Base-by-base conservation (phyloP, 2,113 vertebrate genomes). In the Trochalopteron elliotii region DNA sequence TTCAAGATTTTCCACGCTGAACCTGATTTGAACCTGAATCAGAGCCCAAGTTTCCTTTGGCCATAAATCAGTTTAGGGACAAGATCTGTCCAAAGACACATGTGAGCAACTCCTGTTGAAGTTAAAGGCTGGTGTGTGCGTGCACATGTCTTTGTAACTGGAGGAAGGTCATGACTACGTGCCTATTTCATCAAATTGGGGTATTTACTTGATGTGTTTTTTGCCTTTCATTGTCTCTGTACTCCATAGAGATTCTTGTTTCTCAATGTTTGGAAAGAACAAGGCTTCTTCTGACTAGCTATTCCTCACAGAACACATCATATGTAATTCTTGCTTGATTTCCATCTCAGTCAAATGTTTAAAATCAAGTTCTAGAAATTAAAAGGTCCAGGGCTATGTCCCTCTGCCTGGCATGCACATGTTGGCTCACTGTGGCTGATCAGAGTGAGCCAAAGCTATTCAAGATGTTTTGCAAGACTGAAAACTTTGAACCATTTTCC, bases 1-100 rank as follows among this genome's bases (percentile, higher is more conserved):
- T 95, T 96, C 96, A 96, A 71, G 71, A 96, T 92, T 97, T 97
- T 96, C 96, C 96, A 93, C 0, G 0, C n/a, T 95, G 96, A 97
- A 97, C 96, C 87, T 56, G 71, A 90, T 81, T 92, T 96, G 94
- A 97, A 96, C 92, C 90, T 94, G 88, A 93, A 67, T 88, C 15
- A 5, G 68, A 93, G 79, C 82, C 85, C 88, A 88, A 75, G 83
- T 93, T 96, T 96, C 84, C 78, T 80, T 90, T 76, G 83, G 79
- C 61, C 44, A 67, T 94, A 90, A 93, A 96, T 95, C 88, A 94
- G 22, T 50, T 95, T 78, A 95, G 77, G 96, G 92, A 94, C 87
- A 95, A 92, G 90, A 85, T 93, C 45, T n/a, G 63, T 52, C 93
- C 75, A 67, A 79, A 93, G 87, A 86, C 90, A 94, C 71, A 93